Base-by-base conservation (phyloP, 1,140 invertebrate species). In the Vollenhovia emeryi region DNA sequence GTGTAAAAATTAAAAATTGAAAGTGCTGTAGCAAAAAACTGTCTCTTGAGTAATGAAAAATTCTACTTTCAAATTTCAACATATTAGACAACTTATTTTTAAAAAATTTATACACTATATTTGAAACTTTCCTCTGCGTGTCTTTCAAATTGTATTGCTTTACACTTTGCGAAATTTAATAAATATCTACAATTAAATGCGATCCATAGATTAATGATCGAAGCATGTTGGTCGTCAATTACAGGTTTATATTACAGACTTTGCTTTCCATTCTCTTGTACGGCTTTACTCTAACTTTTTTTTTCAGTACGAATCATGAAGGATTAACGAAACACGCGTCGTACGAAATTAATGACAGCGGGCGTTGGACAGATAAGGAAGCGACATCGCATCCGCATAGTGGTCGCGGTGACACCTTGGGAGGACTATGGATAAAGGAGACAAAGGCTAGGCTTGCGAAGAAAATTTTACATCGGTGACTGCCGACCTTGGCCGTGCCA, bases 401-500 rank as follows among this genome's bases (percentile, higher is more conserved):
- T 18, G 13, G 3, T 3, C 0, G 57, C 27, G 48, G 43, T 11
- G 8, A 4, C n/a, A n/a, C n/a, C n/a, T n/a, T n/a, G 5, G 5
- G 8, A 0, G 11, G 48, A 71, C 9, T 40, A 21, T n/a, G 18
- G 24, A 40, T 27, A 69, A 60, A 60, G 11, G 27, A 59, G 40
- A 40, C 43, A 71, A 60, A 69, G 62, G 18, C 43, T 3, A 24
- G 36, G 13, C 36, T 80, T n/a, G 21, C 21, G 1, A 78, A 69
- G 36, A 40, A 43, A 48, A 86, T 69, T 76, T 62, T 87, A 69
- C 74, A 21, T 73, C 43, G 83, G 9, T 4, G 18, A 30, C 40
- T 83, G n/a, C 27, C 1, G 57, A 45, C 84, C 84, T 86, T 86
- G 84, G 78, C 84, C 84, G 68, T 86, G 78, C 57, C 84, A 83